Evolutionary conservation across 2,113 vertebrate species (phyloP), one percentile per base, ranked within the genome.

Genomic region (Murina feae): DNA sequence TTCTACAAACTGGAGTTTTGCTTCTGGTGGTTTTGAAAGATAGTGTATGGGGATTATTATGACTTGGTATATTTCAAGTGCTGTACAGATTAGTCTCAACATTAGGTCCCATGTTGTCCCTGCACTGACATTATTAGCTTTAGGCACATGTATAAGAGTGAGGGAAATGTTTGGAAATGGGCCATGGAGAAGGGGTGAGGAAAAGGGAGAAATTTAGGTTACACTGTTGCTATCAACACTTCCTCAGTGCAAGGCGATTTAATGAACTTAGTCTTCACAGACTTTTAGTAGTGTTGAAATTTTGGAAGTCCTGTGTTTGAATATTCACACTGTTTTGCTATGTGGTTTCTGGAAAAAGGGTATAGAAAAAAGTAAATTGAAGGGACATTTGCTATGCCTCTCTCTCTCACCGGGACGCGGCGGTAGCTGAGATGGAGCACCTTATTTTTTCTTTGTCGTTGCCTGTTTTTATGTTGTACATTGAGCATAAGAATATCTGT

Each of bases 381-480:
- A 87, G 51, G 68, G 68, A 30, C 12, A 60, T 82, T 75, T 90
- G 35, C 89, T 86, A 17, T 35, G 58, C 83, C 1, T 79, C 63
- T 81, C 69, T 39, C 51, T 17, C 4, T 58, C 86, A 49, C 81
- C 55, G 89, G 86, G 86, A 53, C 63, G 93, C 39, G 95, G 93
- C 39, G 93, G 91, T 37, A 92, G 86, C 42, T 87, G n/a, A 79
- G 30, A 89, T 91, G 65, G 80, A 95, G 79, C 74, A 91, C 44
- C 84, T 93, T 90, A 18, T 74, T 96, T 92, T 93, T 66, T 66
- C 37, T 89, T 97, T 97, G 95, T 97, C 94, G 97, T 97, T 92
- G 90, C 92, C 72, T 98, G 96, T 97, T 98, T 97, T 98, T 96
- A 95, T 96, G 53, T 72, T 90, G 86, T 84, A 95, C 66, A 80